Percentiles rank a stretch among this genome's conserved stretches.
These are phyloP conservation scores for Taenaris catops DNA, from an alignment of 2,888 invertebrate genomes.

Conservation along the genomic window DNA sequence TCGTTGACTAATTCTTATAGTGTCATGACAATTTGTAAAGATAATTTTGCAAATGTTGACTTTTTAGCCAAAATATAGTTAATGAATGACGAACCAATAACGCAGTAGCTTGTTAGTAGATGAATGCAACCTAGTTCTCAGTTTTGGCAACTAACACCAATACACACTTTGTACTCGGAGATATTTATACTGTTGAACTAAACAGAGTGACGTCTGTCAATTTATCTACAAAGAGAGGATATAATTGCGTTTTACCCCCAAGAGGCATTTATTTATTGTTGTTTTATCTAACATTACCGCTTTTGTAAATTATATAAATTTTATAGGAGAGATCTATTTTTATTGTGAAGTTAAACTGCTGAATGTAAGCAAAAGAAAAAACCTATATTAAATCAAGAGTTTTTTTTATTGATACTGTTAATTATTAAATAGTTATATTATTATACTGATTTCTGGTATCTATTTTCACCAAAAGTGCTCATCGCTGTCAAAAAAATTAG, in stretches of 20 bases:
- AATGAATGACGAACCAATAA: slow-evolving; percentile 78
- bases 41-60: slow-evolving; percentile 77
- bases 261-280: slow-evolving; percentile 74
- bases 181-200: slow-evolving; percentile 66
- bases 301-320: slow-evolving; percentile 78
- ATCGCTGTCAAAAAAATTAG: slow-evolving; percentile 83
- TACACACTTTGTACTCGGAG: slow-evolving; percentile 72
- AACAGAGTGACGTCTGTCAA: slow-evolving; percentile 74
- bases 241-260: slow-evolving; percentile 67
- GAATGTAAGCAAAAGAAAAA: slow-evolving; percentile 57
- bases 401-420: slow-evolving; percentile 68
- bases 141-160: slow-evolving; percentile 75
- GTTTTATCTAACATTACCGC: slow-evolving; percentile 67
- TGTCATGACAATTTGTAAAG: slow-evolving; percentile 76
- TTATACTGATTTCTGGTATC: slow-evolving; percentile 75
- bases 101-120: slow-evolving; percentile 76
- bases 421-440: slow-evolving; percentile 53
- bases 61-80: slow-evolving; percentile 78
- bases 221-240: slow-evolving; percentile 67
- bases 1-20: slow-evolving; percentile 76
- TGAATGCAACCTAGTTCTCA: slow-evolving; percentile 74
- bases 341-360: slow-evolving; percentile 74
- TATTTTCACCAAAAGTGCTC: slow-evolving; percentile 86
- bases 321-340: slow-evolving; percentile 80
- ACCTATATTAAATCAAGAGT: slow-evolving; percentile 50